Conservation (phyloP, 2,113 vertebrate species). For the Junco hyemalis region DNA sequence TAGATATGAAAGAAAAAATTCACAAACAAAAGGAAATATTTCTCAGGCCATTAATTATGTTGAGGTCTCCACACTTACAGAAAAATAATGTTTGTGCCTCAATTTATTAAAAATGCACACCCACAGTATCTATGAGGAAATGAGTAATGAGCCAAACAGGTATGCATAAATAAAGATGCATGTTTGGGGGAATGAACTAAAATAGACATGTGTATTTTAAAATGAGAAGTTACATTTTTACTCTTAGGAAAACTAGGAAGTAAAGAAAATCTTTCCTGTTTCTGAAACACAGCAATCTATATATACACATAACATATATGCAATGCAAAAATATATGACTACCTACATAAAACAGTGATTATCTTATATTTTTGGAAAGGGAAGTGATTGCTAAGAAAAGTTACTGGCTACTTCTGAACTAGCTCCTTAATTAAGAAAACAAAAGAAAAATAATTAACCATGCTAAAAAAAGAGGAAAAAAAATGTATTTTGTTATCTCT, state of each 20-base stretch:
- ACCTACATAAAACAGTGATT: neutral
- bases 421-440: neutral
- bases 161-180: neutral
- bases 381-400: neutral
- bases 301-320: neutral
- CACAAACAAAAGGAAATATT: neutral
- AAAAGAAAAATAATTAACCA: neutral
- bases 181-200: neutral
- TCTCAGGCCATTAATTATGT: neutral
- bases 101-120: neutral
- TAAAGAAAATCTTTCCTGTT: neutral
- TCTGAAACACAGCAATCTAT: neutral
- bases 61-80: neutral
- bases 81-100: neutral
- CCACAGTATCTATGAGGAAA: neutral
- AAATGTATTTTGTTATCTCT: neutral
- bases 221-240: neutral
- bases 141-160: neutral
- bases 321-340: neutral
- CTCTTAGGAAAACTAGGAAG: neutral
- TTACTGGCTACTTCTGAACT: neutral
- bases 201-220: neutral
- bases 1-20: neutral
- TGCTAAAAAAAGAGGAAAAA: neutral
- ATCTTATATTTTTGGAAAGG: neutral